phyloP scores from a whole-genome alignment of 2,797 vertebrate genomes.

The Artibeus lituratus region DNA sequence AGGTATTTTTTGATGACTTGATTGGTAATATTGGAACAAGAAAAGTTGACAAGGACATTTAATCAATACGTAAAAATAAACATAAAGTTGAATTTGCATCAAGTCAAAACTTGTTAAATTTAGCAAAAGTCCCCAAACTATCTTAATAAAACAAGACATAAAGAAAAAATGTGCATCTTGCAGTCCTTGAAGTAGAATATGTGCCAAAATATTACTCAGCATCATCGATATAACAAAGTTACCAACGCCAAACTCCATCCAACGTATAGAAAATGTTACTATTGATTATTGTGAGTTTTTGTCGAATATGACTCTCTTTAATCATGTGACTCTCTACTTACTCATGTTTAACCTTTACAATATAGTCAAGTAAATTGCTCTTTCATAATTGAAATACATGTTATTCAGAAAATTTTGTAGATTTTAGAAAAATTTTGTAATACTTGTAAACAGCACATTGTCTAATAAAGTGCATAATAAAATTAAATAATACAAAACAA shows the following conservation, averaged over 20 bases:
- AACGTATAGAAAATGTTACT: not conserved
- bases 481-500: slow-evolving; percentile 12
- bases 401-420: not conserved
- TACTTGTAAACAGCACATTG: not conserved
- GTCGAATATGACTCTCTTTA: not conserved
- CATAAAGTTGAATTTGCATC: not conserved
- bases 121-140: not conserved
- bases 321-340: not conserved
- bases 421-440: not conserved
- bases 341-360: not conserved
- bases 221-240: not conserved
- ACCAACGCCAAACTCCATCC: not conserved
- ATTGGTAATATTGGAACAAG: not conserved
- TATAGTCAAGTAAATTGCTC: not conserved
- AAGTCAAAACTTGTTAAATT: not conserved
- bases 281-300: not conserved
- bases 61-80: not conserved
- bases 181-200: not conserved
- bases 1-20: not conserved
- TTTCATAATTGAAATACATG: not conserved
- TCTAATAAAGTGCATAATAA: slow-evolving; percentile 39
- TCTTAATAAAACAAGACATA: not conserved
- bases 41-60: not conserved
- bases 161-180: not conserved
- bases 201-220: not conserved